Base-by-base conservation (phyloP, 2,797 vertebrate species). In the Micromesistius poutassou region DNA sequence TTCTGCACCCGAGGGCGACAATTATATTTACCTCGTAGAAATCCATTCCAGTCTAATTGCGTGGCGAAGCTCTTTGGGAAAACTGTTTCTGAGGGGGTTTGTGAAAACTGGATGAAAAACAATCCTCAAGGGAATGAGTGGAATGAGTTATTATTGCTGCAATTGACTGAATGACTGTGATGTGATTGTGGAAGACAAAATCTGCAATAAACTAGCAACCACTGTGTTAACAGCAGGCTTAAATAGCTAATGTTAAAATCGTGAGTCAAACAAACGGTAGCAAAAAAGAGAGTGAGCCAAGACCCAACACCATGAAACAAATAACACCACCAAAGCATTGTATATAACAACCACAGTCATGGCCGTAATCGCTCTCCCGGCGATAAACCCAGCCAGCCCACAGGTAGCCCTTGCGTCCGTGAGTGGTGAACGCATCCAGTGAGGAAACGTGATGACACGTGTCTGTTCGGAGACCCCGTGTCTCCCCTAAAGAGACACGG, bases 381-480 rank as follows among this genome's bases (percentile, higher is more conserved):
- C 22, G 22, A 62, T 9, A 25, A n/a, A 25, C 55, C n/a, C 1
- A 8, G 22, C 16, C 46, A 14, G 55, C 55, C 55, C 55, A 62
- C 55, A 68, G 62, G 62, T 68, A 28, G 25, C 62, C 62, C 62
- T 8, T 5, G 4, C 55, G 0, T 25, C 55, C 55, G 19, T 22
- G 62, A 3, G 9, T 3, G 25, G 62, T 3, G 62, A 28, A 68
- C 25, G 62, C 25, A 28, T 68, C 62, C 62, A 68, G 62, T 3
- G 70, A 85, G 86, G 82, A 91, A 89, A 85, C 28, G 75, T 76
- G 84, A 70, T 79, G 82, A 81, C 82, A 87, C 83, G 77, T 76
- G 78, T 87, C 81, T 79, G 72, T 82, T 83, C 79, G 76, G 30
- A 81, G 75, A 86, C 75, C 72, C 35, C 62, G 16, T 46, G 76